Percentiles rank a stretch among this genome's conserved stretches.
These are phyloP conservation scores for Miltochrista miniata DNA, from an alignment of 2,888 invertebrate species.

Conservation along the genomic window DNA sequence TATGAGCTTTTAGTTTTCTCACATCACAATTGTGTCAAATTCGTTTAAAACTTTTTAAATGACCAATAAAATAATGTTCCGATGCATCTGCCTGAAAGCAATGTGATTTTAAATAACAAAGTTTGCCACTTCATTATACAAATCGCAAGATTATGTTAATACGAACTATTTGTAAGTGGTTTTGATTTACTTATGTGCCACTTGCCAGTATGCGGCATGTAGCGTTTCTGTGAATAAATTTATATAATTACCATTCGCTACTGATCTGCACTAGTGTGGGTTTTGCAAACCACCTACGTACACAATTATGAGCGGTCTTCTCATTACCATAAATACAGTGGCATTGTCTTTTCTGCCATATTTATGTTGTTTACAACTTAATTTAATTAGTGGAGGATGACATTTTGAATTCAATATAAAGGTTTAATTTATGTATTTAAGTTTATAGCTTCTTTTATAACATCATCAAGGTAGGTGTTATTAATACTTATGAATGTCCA, in stretches of 20 bases:
- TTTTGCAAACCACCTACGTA: constrained; percentile 58
- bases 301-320: constrained; percentile 53
- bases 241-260: constrained; percentile 71
- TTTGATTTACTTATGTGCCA: constrained; percentile 72
- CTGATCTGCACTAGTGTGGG: constrained; percentile 73
- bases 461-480: too few relatives aligned
- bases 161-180: constrained; percentile 70
- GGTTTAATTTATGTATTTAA: constrained; percentile 11
- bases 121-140: constrained; percentile 76
- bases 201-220: constrained; percentile 53
- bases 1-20: constrained; percentile 44
- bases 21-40: constrained; percentile 40
- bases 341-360: constrained; percentile 49
- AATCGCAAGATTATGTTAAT: constrained; percentile 80
- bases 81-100: constrained; percentile 60
- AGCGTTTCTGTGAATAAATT: constrained; percentile 72
- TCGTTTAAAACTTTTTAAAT: constrained; percentile 45
- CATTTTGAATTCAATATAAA: constrained; percentile 25
- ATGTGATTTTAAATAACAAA: constrained; percentile 65
- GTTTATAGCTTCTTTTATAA: neutral
- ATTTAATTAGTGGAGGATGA: constrained; percentile 38
- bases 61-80: constrained; percentile 54
- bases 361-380: constrained; percentile 48
- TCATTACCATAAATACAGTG: constrained; percentile 57
- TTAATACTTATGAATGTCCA: too few relatives aligned